phyloP scores from a whole-genome alignment of 2,888 invertebrate species.

The Eupithecia exiguata region DNA sequence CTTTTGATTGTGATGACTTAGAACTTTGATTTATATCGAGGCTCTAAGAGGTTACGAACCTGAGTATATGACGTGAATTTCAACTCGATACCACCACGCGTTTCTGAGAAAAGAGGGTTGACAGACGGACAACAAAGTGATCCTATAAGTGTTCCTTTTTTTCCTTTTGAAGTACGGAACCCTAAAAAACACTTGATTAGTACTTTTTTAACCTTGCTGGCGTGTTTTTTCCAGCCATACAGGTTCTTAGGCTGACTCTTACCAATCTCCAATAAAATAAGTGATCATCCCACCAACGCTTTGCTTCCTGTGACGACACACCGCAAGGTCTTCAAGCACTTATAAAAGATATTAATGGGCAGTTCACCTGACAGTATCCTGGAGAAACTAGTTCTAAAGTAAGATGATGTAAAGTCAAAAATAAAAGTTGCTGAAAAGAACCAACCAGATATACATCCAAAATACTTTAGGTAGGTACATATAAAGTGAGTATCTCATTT shows the following conservation, averaged over 20 bases:
- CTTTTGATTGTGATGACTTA: too few species aligned
- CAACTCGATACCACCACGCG: too few species aligned
- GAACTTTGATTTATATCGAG: too few species aligned
- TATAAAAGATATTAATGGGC: background rate
- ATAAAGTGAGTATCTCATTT: background rate
- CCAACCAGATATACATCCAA: background rate
- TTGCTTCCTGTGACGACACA: background rate
- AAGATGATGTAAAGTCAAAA: background rate
- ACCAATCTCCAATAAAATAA: conserved; percentile 1
- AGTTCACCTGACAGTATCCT: background rate
- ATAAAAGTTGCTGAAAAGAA: background rate
- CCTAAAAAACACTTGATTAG: background rate
- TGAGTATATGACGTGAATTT: too few species aligned
- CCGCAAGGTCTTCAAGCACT: background rate
- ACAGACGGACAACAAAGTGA: too few species aligned
- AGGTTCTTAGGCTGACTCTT: background rate
- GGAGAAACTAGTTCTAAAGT: background rate
- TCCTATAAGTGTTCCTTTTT: too few species aligned
- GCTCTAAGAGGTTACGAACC: too few species aligned
- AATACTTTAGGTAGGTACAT: background rate
- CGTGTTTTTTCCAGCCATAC: background rate
- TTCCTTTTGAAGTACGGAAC: too few species aligned
- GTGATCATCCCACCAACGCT: background rate
- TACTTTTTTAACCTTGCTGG: background rate
- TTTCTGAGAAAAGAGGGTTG: too few species aligned